phyloP scores from a whole-genome alignment of 2,113 vertebrate genomes.

The Laticauda colubrina region DNA sequence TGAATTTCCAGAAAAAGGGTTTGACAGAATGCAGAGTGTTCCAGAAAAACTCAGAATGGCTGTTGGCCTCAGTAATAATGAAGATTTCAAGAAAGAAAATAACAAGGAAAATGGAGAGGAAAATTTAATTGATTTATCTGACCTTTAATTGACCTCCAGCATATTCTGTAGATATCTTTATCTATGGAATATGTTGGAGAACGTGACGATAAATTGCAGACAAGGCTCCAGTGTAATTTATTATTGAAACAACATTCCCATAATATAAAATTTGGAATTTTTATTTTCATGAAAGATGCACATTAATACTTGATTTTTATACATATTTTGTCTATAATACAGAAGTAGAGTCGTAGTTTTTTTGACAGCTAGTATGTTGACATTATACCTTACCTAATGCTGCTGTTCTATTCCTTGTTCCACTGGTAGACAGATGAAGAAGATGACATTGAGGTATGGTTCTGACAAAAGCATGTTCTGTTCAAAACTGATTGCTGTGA shows the following conservation, averaged over 20 bases:
- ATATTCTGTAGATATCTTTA: neutral
- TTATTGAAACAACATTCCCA: neutral
- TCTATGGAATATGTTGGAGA: neutral
- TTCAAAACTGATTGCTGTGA: conserved; percentile 42
- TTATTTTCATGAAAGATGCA: neutral
- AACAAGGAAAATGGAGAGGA: neutral
- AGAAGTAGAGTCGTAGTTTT: conserved; percentile 43
- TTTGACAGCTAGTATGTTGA: conserved; percentile 34
- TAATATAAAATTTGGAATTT: neutral
- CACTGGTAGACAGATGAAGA: conserved; percentile 89
- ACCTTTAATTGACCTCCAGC: neutral
- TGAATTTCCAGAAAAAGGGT: neutral
- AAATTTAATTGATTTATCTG: neutral
- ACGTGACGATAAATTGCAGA: neutral
- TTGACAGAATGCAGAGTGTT: neutral
- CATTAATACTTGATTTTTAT: neutral
- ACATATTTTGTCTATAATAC: conserved; percentile 18
- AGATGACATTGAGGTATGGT: conserved; percentile 83
- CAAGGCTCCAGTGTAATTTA: neutral
- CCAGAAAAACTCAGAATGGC: neutral
- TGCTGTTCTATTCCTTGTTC: conserved; percentile 57
- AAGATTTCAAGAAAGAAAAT: neutral
- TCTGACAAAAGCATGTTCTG: conserved; percentile 50
- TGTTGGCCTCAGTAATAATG: neutral
- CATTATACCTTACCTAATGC: conserved; percentile 58